Evolutionary conservation across 2,888 invertebrate genomes (phyloP), one percentile per base, ranked within the genome.

Genomic region (Caenorhabditis sp.): DNA sequence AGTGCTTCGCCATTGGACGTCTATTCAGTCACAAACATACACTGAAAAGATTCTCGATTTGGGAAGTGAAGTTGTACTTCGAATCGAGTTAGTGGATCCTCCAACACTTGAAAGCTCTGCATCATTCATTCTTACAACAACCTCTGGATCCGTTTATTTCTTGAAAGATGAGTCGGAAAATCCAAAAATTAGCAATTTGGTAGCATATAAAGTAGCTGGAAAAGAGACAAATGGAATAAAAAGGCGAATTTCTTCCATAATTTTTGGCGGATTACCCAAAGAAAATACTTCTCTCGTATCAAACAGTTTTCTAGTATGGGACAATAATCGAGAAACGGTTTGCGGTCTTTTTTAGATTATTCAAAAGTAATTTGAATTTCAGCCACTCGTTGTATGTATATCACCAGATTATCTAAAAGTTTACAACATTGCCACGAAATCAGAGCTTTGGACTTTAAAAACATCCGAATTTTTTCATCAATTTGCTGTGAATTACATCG

Each of bases 1-100:
- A 1, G 70, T 75, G 20, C 67, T 70, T 20, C 63, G 75, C 17
- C 75, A 75, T 26, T 75, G 75, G 70, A 57, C 63, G 0, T 56
- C 70, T 0, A 70, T 67, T 1, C 27, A 60, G 54, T 64, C 63
- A 4, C 64, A 70, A 26, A 67, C 63, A 20, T 75, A 53, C 50
- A n/a, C 50, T 1, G 75, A 75, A 23, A 54, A 58, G n/a, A 27
- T 52, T 14, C 36, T 75, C 14, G 70, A 75, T n/a, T 58, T 75
- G 25, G 63, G 70, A 38, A 75, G 64, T 27, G 75, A 75, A 23
- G 75, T 75, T 23, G 70, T 65, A 3, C 57, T 75, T 2, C 21
- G 52, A 7, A 53, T 75, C 25, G 67, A 75, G 54, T 27, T 75
- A 1, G 49, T 36, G 21, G 67, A 75, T 26, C 49, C 38, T 31